These are phyloP conservation scores for Wasmannia auropunctata DNA, from an alignment of 1,140 invertebrate genomes.

Conservation along the genomic window DNA sequence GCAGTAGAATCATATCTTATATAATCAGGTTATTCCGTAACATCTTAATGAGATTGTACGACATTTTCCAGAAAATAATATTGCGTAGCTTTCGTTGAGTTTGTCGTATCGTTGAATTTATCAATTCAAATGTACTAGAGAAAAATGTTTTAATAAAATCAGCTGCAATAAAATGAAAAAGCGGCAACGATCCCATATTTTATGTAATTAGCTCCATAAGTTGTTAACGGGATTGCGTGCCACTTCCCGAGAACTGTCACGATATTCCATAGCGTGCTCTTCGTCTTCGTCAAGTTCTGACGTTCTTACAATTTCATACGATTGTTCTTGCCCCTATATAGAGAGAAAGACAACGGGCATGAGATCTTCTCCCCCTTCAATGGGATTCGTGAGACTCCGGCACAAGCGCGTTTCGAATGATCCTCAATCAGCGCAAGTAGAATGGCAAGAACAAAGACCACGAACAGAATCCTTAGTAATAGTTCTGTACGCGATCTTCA, in stretches of 20 bases:
- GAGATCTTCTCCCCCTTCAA: neutral
- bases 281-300: constrained; percentile 13
- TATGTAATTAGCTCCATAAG: constrained; percentile 27
- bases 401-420: constrained; percentile 40
- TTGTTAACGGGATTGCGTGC: constrained; percentile 20
- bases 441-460: constrained; percentile 27
- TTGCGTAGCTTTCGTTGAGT: neutral
- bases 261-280: neutral
- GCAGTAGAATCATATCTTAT: neutral
- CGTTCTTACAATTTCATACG: constrained; percentile 19
- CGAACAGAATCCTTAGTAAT: neutral
- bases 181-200: neutral
- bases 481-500: neutral
- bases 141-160: constrained; percentile 5
- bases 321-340: neutral
- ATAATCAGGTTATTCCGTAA: constrained; percentile 2
- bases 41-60: neutral
- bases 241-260: neutral
- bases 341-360: neutral
- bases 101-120: neutral
- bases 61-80: neutral
- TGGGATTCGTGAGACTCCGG: constrained; percentile 27
- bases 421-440: constrained; percentile 30
- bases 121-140: neutral
- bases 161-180: neutral